Evolutionary conservation across 2,888 invertebrate genomes (phyloP), one percentile per base, ranked within the genome.

Genomic region (Cistogaster globosa): DNA sequence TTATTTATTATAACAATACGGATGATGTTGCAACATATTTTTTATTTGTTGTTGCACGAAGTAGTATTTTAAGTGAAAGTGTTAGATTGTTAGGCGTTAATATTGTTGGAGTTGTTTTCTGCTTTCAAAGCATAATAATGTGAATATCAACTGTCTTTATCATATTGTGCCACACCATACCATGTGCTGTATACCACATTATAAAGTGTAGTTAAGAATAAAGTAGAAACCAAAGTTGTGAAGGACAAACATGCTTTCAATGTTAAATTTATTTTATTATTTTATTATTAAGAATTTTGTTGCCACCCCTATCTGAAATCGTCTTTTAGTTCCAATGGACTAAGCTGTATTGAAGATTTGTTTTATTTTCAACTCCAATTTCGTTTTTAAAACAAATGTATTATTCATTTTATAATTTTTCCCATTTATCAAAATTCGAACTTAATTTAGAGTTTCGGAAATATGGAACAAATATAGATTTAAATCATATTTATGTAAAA

Each of bases 11-110:
- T 36, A 69, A 69, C 62, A 53, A 63, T 74, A 76, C 8, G 62
- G 57, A 26, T 67, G 78, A 36, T 69, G 83, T 60, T 80, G 72
- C 68, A 71, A 63, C 48, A 72, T 67, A 58, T 74, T 72, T 58
- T 58, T 26, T 63, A 32, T 22, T 67, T 82, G 36, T 75, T 75
- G 69, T 65, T 77, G 74, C 58, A 80, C 20, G 16, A 80, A 57
- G 48, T 60, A 69, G 53, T 60, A 65, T 85, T 82, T 69, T 58
- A 42, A 85, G 82, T 82, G 82, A 85, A 85, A 85, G 85, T 85
- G 82, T 75, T 76, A 85, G 62, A 75, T 78, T 75, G 78, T 75
- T 67, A 79, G 75, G 75, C 82, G 38, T 71, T 55, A 57, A 5
- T 68, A 18, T 36, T 62, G 32, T 55, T 22, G 45, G 53, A 12